Percentiles rank a stretch among this genome's conserved stretches.
phyloP scores from a whole-genome alignment of 1,140 invertebrate species.

The Musca domestica region DNA sequence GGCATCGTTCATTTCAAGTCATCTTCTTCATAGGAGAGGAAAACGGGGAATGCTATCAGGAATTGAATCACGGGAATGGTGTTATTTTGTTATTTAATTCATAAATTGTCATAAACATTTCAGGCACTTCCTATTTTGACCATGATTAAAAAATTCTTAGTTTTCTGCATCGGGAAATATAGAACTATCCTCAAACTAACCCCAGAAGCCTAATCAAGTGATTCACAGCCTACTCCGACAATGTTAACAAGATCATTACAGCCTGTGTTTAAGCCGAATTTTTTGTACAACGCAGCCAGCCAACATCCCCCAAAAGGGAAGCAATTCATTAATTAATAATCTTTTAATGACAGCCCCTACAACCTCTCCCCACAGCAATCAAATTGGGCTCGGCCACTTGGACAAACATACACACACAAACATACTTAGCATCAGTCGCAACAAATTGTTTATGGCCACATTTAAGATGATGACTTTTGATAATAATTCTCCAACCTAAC shows the following conservation, averaged over 20 bases:
- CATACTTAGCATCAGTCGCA: not conserved
- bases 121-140: too few relatives aligned
- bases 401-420: slow-evolving; percentile 1
- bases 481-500: slow-evolving; percentile 8
- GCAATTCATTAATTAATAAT: slow-evolving; percentile 22
- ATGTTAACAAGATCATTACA: slow-evolving; percentile 15
- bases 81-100: too few relatives aligned
- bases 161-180: too few relatives aligned
- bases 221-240: not conserved
- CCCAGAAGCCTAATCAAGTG: not conserved
- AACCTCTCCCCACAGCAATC: slow-evolving; percentile 2
- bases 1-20: not conserved
- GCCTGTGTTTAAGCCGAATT: not conserved
- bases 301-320: not conserved
- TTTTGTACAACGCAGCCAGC: too few relatives aligned
- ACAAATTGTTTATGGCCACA: slow-evolving; percentile 4
- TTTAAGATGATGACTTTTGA: slow-evolving; percentile 19
- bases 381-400: not conserved
- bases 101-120: too few relatives aligned
- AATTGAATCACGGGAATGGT: too few relatives aligned
- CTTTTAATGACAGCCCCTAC: slow-evolving; percentile 12
- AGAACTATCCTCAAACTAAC: too few relatives aligned
- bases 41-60: too few relatives aligned
- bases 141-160: too few relatives aligned
- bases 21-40: too few relatives aligned